These are phyloP conservation scores for Eretmocerus hayati DNA, from an alignment of 2,888 invertebrate genomes.

Conservation along the genomic window DNA sequence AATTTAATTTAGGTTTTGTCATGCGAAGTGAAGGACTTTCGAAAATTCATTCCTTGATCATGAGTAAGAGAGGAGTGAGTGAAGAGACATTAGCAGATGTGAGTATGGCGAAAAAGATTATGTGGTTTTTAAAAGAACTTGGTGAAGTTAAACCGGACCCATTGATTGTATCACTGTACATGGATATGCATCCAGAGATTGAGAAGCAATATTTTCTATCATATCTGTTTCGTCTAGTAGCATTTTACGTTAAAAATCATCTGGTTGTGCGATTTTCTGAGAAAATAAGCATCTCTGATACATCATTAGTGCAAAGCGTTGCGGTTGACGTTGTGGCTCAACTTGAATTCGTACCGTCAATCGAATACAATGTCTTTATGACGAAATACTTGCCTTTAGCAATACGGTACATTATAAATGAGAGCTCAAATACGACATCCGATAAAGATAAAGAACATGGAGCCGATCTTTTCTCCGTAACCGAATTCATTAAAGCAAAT, in stretches of 20 bases:
- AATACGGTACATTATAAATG: constrained; percentile 8
- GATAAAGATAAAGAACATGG: constrained; percentile 2
- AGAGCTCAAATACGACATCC: constrained; percentile 1
- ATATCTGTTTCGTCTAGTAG: constrained; percentile 10
- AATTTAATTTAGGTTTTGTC: constrained; percentile 24
- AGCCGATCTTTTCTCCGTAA: constrained; percentile 12
- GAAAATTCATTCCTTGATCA: constrained; percentile 28
- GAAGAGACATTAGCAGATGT: constrained; percentile 15
- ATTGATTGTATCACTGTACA: constrained; percentile 23
- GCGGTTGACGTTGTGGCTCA: not conserved
- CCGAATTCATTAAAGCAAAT: constrained; percentile 5
- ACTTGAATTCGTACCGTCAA: not conserved
- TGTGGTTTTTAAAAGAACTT: constrained; percentile 38
- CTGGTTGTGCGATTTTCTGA: not conserved
- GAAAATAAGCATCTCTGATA: constrained; percentile 1
- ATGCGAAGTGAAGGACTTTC: constrained; percentile 28
- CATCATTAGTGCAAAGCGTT: constrained; percentile 2
- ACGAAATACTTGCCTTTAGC: constrained; percentile 13
- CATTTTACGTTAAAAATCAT: constrained; percentile 4
- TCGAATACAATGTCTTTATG: constrained; percentile 19
- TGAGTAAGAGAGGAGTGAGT: constrained; percentile 27
- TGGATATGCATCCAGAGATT: constrained; percentile 4
- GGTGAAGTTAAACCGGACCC: constrained; percentile 27
- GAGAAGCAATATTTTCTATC: constrained; percentile 17
- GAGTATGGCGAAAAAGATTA: constrained; percentile 24